These are phyloP conservation scores for Drosophila paranaensis DNA, from an alignment of 2,888 invertebrate species.

Conservation along the genomic window DNA sequence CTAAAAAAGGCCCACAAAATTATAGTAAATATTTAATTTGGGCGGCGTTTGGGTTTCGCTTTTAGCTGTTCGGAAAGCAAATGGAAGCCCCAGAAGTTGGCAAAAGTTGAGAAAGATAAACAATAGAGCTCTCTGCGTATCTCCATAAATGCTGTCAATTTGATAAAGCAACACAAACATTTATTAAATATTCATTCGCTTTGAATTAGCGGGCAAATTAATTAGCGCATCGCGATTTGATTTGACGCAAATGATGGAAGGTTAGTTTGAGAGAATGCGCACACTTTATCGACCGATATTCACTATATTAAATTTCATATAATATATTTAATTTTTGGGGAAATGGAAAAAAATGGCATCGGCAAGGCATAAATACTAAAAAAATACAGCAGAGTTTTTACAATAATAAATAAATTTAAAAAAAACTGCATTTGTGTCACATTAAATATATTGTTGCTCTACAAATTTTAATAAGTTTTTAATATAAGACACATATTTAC, in stretches of 20 bases:
- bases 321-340: too few relatives aligned
- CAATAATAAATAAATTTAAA: too few relatives aligned
- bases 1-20: constrained; percentile 14
- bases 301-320: neutral
- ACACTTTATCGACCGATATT: neutral
- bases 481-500: too few relatives aligned
- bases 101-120: constrained; percentile 33
- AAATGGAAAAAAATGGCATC: too few relatives aligned
- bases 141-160: constrained; percentile 46
- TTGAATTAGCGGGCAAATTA: constrained; percentile 44
- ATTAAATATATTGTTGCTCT: too few relatives aligned
- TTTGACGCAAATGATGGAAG: constrained; percentile 20
- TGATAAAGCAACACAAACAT: constrained; percentile 27
- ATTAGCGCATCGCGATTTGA: constrained; percentile 34
- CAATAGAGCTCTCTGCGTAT: constrained; percentile 10
- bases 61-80: neutral
- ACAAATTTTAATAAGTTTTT: too few relatives aligned
- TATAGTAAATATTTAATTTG: constrained; percentile 22
- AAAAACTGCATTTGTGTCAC: too few relatives aligned
- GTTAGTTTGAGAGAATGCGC: constrained; percentile 1
- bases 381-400: too few relatives aligned
- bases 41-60: neutral
- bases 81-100: constrained; percentile 18
- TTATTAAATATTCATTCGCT: constrained; percentile 41
- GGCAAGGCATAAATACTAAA: too few relatives aligned